These are phyloP conservation scores for Spinus pinus DNA, from an alignment of 2,797 vertebrate genomes.

Conservation along the genomic window DNA sequence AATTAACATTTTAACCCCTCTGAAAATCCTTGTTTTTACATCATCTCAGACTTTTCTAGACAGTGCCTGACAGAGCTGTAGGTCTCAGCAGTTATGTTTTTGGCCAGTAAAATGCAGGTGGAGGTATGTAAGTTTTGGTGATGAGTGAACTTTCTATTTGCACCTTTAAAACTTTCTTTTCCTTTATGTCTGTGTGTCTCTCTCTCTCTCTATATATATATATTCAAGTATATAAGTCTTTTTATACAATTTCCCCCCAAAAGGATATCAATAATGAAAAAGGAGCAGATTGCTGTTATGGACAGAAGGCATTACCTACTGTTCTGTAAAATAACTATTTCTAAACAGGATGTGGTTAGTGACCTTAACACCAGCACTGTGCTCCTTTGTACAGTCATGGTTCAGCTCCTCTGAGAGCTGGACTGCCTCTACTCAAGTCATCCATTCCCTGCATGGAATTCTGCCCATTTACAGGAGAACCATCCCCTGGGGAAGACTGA, in stretches of 20 bases:
- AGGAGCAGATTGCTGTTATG: neutral
- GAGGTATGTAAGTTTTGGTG: neutral
- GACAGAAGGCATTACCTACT: neutral
- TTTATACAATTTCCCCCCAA: neutral
- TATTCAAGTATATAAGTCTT: neutral
- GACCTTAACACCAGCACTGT: neutral
- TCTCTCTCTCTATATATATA: too few species aligned
- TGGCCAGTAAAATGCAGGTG: neutral
- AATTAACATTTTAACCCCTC: conserved; percentile 56
- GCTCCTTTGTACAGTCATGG: neutral
- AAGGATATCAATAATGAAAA: neutral
- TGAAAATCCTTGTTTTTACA: conserved; percentile 32
- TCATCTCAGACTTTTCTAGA: neutral
- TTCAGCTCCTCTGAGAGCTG: neutral
- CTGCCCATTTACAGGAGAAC: neutral
- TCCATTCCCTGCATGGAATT: neutral
- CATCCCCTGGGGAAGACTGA: neutral
- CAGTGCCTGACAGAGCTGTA: neutral
- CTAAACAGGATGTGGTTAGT: neutral
- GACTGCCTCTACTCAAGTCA: neutral
- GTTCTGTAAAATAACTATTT: neutral
- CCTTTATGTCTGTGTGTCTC: neutral
- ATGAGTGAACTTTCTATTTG: neutral
- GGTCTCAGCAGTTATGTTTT: neutral
- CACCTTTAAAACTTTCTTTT: neutral